Evolutionary conservation across 2,113 vertebrate genomes (phyloP), one percentile per base, ranked within the genome.

Genomic region (Aptenodytes patagonicus): DNA sequence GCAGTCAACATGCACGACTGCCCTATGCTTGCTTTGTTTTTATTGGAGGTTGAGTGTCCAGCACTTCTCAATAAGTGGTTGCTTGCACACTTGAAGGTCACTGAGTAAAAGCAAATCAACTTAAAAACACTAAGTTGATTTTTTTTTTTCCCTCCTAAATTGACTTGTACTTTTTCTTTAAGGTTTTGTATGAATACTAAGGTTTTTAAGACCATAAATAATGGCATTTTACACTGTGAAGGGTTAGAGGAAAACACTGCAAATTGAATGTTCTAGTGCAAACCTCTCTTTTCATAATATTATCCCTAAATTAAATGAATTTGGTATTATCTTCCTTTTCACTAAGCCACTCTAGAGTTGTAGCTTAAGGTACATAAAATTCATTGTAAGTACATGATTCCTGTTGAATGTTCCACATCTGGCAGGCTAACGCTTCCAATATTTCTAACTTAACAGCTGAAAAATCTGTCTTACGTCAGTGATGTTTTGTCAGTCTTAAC

Each of bases 351-450:
- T 97, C 96, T 91, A 91, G 84, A 97, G 83, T 93, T 96, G 83
- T 73, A 89, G 90, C 65, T 97, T 97, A 79, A 97, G 96, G 93
- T 95, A 95, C 82, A 57, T 95, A 75, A 96, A 96, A 95, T 97
- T 58, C 82, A 95, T 95, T 3, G 0, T 88, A 97, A 97, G 85
- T 93, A 87, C 84, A 3, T 22, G 19, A 40, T 76, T 90, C 20
- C 94, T 95, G 36, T 97, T 95, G 64, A 70, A 60, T 87, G 95
- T 98, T 96, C 80, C 95, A 80, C 83, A 94, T 95, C 88, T 97
- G 92, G 76, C 96, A 97, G 85, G 69, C 94, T 96, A 94, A 93
- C 83, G 72, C 81, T 96, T 70, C 4, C 14, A 83, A 31, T 96
- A 71, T 92, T 97, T 97, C 73, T 73, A 72, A 89, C 69, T 81